Base-by-base conservation (phyloP, 2,113 vertebrate species). In the Rhizomys pruinosus region DNA sequence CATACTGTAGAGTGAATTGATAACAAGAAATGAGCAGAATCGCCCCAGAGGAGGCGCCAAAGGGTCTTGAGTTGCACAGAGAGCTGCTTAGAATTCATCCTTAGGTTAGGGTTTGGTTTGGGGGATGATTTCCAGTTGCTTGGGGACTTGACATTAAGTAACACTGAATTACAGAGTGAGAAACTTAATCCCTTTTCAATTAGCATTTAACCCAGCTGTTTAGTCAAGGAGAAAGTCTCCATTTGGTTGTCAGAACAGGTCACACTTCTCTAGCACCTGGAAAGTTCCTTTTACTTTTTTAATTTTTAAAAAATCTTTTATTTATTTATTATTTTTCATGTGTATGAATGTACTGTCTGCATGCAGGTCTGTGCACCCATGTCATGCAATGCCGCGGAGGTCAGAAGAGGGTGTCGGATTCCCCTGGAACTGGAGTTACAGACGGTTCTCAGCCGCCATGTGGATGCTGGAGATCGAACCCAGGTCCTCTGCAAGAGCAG, bases 111-210 rank as follows among this genome's bases (percentile, higher is more conserved):
- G n/a, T n/a, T n/a, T 29, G 32, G 93, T 84, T 96, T 52, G 20
- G 27, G 64, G 88, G 87, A 92, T 44, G 61, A 92, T 76, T 66
- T 71, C 89, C 77, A 66, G 80, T 90, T 91, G 77, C 72, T 93
- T 59, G 64, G 94, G 73, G 95, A 90, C 68, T 91, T 90, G 92
- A 90, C 77, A 90, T 94, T 95, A 93, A 96, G 91, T 93, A 93
- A 96, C 64, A 96, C 81, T 93, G 82, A 96, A 88, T 90, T 63
- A 77, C 92, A 90, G 20, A 44, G 57, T 94, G 85, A 95, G 90
- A 93, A 95, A 93, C 42, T 87, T 95, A 96, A 96, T 97, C 63
- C 77, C 85, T 88, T 96, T 93, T 86, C 96, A 96, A 92, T 97
- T 96, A 97, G 92, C 47, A 63, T 93, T 97, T 96, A 96, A 94